phyloP scores from a whole-genome alignment of 2,797 vertebrate genomes.

The Etheostoma nigrum region DNA sequence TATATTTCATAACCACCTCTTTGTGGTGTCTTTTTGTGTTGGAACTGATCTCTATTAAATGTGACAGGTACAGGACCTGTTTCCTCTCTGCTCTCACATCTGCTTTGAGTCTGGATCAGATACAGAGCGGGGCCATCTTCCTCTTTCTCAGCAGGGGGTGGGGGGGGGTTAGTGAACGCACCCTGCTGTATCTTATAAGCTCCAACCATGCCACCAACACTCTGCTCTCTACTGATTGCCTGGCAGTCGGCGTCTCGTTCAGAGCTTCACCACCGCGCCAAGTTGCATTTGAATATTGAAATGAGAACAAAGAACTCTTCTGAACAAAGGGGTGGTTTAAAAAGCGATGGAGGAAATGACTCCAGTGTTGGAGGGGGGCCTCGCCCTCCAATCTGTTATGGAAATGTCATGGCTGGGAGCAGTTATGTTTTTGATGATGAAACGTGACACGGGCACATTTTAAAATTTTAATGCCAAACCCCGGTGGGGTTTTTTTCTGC shows the following conservation, averaged over 20 bases:
- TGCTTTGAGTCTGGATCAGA: slow-evolving; percentile 35
- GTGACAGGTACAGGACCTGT: not conserved
- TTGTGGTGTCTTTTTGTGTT: not conserved
- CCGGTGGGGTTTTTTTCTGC: slow-evolving; percentile 19
- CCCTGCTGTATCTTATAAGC: slow-evolving; percentile 19
- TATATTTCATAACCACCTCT: not conserved
- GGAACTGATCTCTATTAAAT: not conserved
- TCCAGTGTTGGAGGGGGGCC: slow-evolving; percentile 38
- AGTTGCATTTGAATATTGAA: slow-evolving; percentile 83
- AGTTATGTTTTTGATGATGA: slow-evolving; percentile 67
- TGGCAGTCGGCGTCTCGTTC: slow-evolving; percentile 24
- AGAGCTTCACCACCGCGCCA: slow-evolving; percentile 27
- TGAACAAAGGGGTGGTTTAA: slow-evolving; percentile 72
- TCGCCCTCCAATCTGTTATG: slow-evolving; percentile 72
- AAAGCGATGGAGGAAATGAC: slow-evolving; percentile 69
- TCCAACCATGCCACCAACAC: slow-evolving; percentile 13
- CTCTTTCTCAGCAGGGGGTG: slow-evolving; percentile 1
- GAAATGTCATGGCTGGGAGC: slow-evolving; percentile 72
- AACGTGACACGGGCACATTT: slow-evolving; percentile 64
- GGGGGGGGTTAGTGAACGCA: not conserved
- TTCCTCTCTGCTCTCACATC: slow-evolving; percentile 4
- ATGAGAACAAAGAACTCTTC: slow-evolving; percentile 43
- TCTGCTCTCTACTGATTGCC: slow-evolving; percentile 35
- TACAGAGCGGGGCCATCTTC: not conserved
- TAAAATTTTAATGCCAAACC: slow-evolving; percentile 52